These are phyloP conservation scores for Cactoblastis cactorum DNA, from an alignment of 2,888 invertebrate genomes.

Conservation along the genomic window DNA sequence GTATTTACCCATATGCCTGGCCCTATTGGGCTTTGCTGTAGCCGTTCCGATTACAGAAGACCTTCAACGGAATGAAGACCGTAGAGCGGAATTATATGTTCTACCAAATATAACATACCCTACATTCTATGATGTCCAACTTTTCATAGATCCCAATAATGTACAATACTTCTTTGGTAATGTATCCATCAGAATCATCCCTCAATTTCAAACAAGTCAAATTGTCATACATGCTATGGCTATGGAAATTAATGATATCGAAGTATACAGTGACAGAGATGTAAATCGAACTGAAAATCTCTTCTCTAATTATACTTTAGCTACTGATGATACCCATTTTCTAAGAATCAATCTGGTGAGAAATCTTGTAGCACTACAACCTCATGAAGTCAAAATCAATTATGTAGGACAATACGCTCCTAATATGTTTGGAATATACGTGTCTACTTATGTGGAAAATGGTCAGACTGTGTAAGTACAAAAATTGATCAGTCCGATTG, in stretches of 20 bases:
- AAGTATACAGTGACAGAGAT: conserved; percentile 31
- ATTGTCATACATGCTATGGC: conserved; percentile 71
- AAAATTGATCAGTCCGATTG: not conserved
- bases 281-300: conserved; percentile 26
- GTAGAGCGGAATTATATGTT: conserved; percentile 50
- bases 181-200: conserved; percentile 58
- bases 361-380: conserved; percentile 43
- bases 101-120: conserved; percentile 77
- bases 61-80: conserved; percentile 14
- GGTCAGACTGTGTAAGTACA: conserved; percentile 47
- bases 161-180: conserved; percentile 60
- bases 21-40: conserved; percentile 43
- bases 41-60: conserved; percentile 35
- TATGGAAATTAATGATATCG: conserved; percentile 45
- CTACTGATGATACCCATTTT: conserved; percentile 64
- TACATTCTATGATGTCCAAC: conserved; percentile 67
- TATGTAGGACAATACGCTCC: conserved; percentile 79
- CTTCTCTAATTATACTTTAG: conserved; percentile 28
- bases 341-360: conserved; percentile 61
- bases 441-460: conserved; percentile 69
- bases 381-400: conserved; percentile 72
- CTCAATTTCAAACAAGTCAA: conserved; percentile 36
- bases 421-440: conserved; percentile 82
- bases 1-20: conserved; percentile 51
- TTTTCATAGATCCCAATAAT: conserved; percentile 66